Evolutionary conservation across 2,113 vertebrate genomes (phyloP), one percentile per base, ranked within the genome.

Genomic region (Bos indicus): DNA sequence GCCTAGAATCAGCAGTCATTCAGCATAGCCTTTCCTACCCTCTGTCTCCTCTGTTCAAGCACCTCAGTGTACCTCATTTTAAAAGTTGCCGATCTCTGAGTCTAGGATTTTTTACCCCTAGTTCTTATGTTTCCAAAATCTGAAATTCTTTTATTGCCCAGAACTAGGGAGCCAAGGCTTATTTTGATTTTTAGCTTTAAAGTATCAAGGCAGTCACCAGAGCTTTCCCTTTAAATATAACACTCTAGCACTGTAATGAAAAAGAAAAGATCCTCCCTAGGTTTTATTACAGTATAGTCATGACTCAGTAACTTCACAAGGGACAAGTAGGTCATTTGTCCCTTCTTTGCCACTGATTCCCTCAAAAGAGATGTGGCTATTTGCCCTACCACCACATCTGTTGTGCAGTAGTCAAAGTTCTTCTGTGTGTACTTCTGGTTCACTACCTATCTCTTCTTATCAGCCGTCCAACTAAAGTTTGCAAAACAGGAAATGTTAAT

Each of bases 11-110:
- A 67, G 51, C 51, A 71, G 54, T 95, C 81, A 62, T 57, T 62
- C 25, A 9, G 30, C 81, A n/a, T 85, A 81, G 94, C 80, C 81
- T 43, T 40, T 17, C 40, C n/a, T 7, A 5, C 16, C n/a, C 1
- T 48, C 43, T 17, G 30, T 43, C 60, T 57, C 16, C 60, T 33
- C 30, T 30, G 54, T 62, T 64, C 5, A 25, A 90, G 83, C 52
- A 94, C 40, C 80, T 93, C 88, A 95, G 48, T 81, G 21, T 96
- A 97, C 95, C 94, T 96, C 92, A 92, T 98, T 97, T 95, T 95
- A 92, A 95, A 89, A 92, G 88, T 64, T 95, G 30, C 83, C 62
- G 26, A 90, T 88, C 54, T 46, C n/a, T n/a, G 12, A 94, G 60
- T 88, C 74, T 88, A 96, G 85, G 77, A 78, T 86, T 84, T 62